A percentile compares a stretch with the other conserved stretches of the same genome.
phyloP scores from a whole-genome alignment of 2,113 vertebrate species.

The Rhea americana region DNA sequence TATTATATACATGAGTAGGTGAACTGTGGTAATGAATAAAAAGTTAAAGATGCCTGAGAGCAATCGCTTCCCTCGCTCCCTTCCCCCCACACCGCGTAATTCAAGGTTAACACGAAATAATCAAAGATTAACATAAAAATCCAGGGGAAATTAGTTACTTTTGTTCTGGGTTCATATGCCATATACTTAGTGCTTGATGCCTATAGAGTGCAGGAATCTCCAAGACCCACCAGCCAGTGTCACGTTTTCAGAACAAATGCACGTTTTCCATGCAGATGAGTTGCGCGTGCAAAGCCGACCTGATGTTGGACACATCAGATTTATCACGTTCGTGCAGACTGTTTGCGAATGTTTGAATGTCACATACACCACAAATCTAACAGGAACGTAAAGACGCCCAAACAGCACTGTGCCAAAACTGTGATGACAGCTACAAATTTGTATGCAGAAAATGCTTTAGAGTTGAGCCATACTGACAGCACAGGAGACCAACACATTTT shows the following conservation, averaged over 20 bases:
- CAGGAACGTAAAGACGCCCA: not conserved
- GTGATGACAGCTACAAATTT: not conserved
- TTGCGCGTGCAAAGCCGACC: not conserved
- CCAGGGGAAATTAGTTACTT: not conserved
- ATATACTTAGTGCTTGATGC: not conserved
- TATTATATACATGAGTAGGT: not conserved
- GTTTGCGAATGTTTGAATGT: constrained; percentile 9
- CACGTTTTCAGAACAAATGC: not conserved
- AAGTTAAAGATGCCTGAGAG: not conserved
- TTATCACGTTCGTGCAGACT: not conserved
- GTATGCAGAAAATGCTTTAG: not conserved
- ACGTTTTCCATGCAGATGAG: not conserved
- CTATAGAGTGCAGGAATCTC: not conserved
- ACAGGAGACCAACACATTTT: not conserved
- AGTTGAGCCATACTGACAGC: constrained; percentile 10
- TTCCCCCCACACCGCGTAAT: not conserved
- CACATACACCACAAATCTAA: not conserved
- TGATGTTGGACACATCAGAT: not conserved
- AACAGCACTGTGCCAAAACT: not conserved
- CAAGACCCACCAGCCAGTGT: not conserved
- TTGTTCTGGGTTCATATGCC: rapidly evolving
- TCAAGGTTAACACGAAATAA: not conserved
- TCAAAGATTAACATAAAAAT: not conserved
- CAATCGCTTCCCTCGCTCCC: not conserved
- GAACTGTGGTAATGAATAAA: not conserved